Base-by-base conservation (phyloP, 1,140 invertebrate species). In the Penaeus japonicus region DNA sequence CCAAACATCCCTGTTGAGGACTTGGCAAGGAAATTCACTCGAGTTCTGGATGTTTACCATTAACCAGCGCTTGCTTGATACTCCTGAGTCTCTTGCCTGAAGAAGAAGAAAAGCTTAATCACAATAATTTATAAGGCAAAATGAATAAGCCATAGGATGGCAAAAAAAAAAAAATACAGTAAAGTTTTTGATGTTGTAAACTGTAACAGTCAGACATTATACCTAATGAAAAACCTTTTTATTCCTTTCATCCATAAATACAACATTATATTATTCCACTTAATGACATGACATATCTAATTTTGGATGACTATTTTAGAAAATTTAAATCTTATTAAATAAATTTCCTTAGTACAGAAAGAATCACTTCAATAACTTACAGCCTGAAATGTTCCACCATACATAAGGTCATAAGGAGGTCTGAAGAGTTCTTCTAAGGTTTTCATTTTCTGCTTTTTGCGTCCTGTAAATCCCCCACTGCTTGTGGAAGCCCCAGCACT, bases 1-100 rank as follows among this genome's bases (percentile, higher is more conserved):
- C 96, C 96, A 97, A 1, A 97, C 94, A 92, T 97, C 96, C 79
- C 96, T 93, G 92, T 96, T 97, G 4, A 97, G 92, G 7, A 95
- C 94, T 92, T 96, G 96, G 90, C 94, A 95, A 7, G 94, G 92
- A 92, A 97, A 97, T 92, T 96, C 96, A 90, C 94, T 93, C 30
- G 95, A 94, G 93, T 96, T 94, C 92, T 97, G 96, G 4, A 97
- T 93, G 92, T 97, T 96, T 0, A 97, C 95, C 90, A 97, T 93
- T 20, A 97, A 90, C 96, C 96, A 97, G 86, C 94, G 94, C 89
- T 95, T 95, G 10, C 93, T 92, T 15, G 91, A 92, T 73, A 94
- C 94, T 18, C 95, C 95, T 55, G 92, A 92, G 82, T 95, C 94
- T 65, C 95, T 92, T 0, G 95, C 96, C 89, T 90, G 80, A 65